Evolutionary conservation across 2,888 invertebrate species (phyloP).

Genomic region (Julus scandinavius): DNA sequence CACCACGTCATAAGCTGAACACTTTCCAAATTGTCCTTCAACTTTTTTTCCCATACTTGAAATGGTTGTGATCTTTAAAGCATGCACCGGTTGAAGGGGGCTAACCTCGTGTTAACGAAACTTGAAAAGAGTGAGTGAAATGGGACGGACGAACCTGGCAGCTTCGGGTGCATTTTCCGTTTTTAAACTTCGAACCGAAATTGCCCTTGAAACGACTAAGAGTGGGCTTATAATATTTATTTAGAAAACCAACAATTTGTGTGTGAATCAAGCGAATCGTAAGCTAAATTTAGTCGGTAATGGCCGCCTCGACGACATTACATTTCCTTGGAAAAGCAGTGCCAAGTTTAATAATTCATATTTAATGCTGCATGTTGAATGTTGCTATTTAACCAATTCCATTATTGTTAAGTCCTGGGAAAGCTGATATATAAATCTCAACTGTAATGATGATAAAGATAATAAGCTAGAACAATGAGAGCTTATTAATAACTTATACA

Average conservation of each 20-base stretch:
- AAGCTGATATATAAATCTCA: not conserved
- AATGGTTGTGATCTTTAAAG: slow-evolving; percentile 2
- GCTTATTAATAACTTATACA: too few relatives aligned
- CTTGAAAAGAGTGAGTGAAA: not conserved
- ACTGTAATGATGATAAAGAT: not conserved
- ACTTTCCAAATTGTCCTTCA: slow-evolving; percentile 17
- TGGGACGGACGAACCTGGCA: not conserved
- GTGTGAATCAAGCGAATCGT: not conserved
- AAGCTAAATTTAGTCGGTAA: not conserved
- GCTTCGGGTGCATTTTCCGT: not conserved
- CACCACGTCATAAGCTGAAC: not conserved
- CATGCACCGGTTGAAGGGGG: slow-evolving; percentile 4
- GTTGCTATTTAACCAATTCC: not conserved
- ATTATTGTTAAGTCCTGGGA: too few relatives aligned
- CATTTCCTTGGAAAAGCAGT: too few relatives aligned
- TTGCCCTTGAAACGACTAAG: slow-evolving; percentile 30
- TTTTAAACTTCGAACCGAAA: slow-evolving; percentile 2
- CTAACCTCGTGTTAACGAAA: slow-evolving; percentile 33
- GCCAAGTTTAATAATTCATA: not conserved
- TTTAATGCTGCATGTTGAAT: not conserved
- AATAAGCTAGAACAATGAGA: not conserved
- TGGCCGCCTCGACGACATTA: not conserved
- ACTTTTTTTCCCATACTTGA: not conserved
- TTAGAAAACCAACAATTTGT: slow-evolving; percentile 8
- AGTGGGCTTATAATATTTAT: slow-evolving; percentile 33